phyloP scores from a whole-genome alignment of 2,113 vertebrate genomes.

The Gambusia holbrooki region DNA sequence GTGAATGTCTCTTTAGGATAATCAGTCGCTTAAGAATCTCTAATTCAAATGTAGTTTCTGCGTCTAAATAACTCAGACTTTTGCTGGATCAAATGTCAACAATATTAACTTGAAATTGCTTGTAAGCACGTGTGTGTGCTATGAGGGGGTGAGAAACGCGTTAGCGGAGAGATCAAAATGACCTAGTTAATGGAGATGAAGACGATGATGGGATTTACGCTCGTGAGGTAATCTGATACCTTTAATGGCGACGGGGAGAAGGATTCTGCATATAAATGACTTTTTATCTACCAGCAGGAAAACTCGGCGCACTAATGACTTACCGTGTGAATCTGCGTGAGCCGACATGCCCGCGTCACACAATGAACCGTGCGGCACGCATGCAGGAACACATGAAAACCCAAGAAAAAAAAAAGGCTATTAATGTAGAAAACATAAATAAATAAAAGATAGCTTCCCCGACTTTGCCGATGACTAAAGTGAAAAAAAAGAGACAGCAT shows the following conservation, averaged over 20 bases:
- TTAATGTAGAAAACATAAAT: slow-evolving; percentile 29
- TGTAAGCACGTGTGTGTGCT: background rate
- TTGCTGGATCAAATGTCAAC: slow-evolving; percentile 58
- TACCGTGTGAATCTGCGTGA: background rate
- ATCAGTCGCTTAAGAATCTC: slow-evolving; percentile 23
- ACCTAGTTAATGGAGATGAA: slow-evolving; percentile 66
- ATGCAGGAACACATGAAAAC: slow-evolving; percentile 5
- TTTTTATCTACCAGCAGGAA: slow-evolving; percentile 45
- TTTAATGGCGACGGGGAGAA: slow-evolving; percentile 48
- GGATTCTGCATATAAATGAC: slow-evolving; percentile 59
- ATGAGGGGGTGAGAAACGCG: background rate
- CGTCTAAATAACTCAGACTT: slow-evolving; percentile 39
- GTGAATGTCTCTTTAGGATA: slow-evolving; percentile 44
- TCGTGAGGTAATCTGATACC: slow-evolving; percentile 60
- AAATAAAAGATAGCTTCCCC: background rate
- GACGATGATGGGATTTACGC: slow-evolving; percentile 59
- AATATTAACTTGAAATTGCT: slow-evolving; percentile 45
- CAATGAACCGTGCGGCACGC: background rate
- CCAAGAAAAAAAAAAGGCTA: background rate
- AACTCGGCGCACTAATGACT: slow-evolving; percentile 20
- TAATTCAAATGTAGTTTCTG: slow-evolving; percentile 12
- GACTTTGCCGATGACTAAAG: slow-evolving; percentile 65
- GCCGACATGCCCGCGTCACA: background rate
- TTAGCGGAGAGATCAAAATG: slow-evolving; percentile 49
- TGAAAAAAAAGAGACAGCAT: slow-evolving; percentile 45